These are phyloP conservation scores for Synanceia verrucosa DNA, from an alignment of 2,797 vertebrate species.

Conservation along the genomic window DNA sequence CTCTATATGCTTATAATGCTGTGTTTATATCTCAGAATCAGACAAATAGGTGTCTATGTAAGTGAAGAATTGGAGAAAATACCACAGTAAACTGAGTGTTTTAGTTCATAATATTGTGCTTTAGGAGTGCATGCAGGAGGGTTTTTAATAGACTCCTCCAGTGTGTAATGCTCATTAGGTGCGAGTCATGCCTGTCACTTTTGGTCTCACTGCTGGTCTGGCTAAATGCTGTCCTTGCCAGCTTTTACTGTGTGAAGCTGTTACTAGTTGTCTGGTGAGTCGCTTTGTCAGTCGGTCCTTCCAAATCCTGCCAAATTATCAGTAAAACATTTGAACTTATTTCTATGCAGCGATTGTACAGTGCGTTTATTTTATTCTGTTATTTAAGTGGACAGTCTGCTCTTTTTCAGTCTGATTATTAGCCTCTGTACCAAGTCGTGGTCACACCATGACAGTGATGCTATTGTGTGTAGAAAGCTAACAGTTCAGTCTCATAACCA, in stretches of 20 bases:
- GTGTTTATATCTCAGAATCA: not conserved
- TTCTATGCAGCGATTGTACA: conserved; percentile 20
- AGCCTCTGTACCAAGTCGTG: not conserved
- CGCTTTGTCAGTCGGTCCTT: conserved; percentile 20
- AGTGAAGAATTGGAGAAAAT: not conserved
- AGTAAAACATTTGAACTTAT: conserved; percentile 31
- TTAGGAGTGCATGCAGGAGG: not conserved
- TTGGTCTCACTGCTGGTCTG: conserved; percentile 43
- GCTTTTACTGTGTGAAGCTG: conserved; percentile 58
- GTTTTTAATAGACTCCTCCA: conserved; percentile 23
- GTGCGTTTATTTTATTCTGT: not conserved
- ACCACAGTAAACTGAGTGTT: not conserved
- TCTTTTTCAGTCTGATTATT: not conserved
- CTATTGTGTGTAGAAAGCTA: not conserved
- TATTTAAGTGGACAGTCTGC: too few relatives aligned
- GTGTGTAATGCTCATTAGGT: conserved; percentile 45
- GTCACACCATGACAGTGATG: not conserved
- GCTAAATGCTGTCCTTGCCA: conserved; percentile 33
- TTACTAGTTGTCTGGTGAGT: conserved; percentile 57
- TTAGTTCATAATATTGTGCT: not conserved
- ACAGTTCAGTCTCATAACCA: not conserved
- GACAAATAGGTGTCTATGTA: not conserved
- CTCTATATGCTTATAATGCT: not conserved
- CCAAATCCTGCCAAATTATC: conserved; percentile 40
- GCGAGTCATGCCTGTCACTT: conserved; percentile 54